Conservation (phyloP, 1,140 invertebrate species). For the Pentalonia nigronervosa region DNA sequence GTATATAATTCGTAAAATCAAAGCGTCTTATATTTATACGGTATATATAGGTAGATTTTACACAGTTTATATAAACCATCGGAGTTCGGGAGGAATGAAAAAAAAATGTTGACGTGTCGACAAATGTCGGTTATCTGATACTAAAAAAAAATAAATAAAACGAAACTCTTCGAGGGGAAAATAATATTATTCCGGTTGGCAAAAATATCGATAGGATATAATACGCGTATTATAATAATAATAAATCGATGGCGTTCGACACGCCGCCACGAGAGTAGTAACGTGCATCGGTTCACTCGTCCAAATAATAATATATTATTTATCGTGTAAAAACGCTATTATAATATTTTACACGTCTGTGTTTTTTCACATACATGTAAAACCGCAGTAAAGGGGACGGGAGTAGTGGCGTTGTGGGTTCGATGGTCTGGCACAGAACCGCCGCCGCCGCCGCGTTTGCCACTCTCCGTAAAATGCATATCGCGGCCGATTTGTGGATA, state of each 20-base stretch:
- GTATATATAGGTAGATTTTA: no score
- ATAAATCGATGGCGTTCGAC: background rate
- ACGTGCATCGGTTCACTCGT: background rate
- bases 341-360: background rate
- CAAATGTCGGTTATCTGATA: background rate
- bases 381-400: background rate
- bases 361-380: background rate
- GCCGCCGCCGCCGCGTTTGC: no score
- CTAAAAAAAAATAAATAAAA: background rate
- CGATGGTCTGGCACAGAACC: background rate
- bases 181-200: background rate
- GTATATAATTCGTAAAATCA: background rate
- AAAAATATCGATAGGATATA: background rate
- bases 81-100: background rate
- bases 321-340: background rate
- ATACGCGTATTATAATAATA: slow-evolving; percentile 4
- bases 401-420: background rate
- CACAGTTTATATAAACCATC: background rate
- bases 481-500: background rate
- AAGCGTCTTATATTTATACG: background rate
- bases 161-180: background rate
- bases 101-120: background rate
- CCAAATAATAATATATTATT: slow-evolving; percentile 1
- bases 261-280: background rate
- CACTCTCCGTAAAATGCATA: background rate